Evolutionary conservation across 2,113 vertebrate species (phyloP).

Genomic region (Ivindomyrus marchei): DNA sequence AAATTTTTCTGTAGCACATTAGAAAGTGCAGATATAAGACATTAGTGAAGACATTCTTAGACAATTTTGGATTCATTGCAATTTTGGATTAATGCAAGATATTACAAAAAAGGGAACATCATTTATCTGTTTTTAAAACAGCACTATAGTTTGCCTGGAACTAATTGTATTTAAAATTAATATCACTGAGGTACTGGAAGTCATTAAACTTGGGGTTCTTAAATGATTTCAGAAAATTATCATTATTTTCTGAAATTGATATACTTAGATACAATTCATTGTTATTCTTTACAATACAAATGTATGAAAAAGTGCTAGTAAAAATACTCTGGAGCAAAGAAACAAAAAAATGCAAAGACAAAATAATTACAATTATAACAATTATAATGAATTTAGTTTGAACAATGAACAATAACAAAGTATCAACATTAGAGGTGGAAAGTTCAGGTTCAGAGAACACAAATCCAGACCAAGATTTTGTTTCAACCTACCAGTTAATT

Average conservation of each 20-base stretch:
- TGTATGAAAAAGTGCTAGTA: background rate
- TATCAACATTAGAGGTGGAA: background rate
- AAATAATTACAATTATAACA: background rate
- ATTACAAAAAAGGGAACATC: background rate
- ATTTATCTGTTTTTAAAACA: background rate
- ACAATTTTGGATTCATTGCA: background rate
- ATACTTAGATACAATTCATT: background rate
- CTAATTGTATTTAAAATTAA: background rate
- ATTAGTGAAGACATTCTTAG: background rate
- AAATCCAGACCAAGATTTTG: background rate
- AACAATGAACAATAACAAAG: background rate
- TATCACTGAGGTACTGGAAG: background rate
- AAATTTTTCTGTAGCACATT: background rate
- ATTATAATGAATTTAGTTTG: background rate
- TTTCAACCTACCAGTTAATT: background rate
- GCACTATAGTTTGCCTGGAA: background rate
- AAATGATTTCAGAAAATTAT: background rate
- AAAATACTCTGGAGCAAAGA: background rate
- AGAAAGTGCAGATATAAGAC: slow-evolving; percentile 8
- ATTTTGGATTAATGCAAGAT: background rate
- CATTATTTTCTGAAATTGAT: background rate
- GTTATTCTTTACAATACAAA: background rate
- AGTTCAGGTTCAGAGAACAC: background rate
- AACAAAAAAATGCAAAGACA: background rate
- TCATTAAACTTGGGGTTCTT: background rate